Evolutionary conservation across 2,113 vertebrate genomes (phyloP).

Genomic region (Alces alces): DNA sequence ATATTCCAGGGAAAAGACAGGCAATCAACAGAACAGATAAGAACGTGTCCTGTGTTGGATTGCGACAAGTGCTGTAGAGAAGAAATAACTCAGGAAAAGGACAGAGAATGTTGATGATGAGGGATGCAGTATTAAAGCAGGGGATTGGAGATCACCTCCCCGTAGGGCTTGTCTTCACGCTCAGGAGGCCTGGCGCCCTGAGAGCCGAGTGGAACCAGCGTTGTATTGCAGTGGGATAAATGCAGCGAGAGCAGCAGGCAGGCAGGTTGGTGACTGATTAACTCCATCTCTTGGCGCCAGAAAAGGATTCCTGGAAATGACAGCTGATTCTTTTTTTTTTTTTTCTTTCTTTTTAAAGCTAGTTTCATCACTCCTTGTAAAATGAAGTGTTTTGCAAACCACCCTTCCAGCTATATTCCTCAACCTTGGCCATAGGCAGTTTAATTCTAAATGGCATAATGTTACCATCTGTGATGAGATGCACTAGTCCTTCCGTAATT

Average conservation of each 20-base stretch:
- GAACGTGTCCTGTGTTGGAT: not conserved
- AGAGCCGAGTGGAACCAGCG: too few species aligned
- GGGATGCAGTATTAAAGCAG: not conserved
- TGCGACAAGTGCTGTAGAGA: not conserved
- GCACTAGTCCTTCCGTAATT: not conserved
- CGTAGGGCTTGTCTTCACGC: not conserved
- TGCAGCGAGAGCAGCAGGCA: fast-evolving
- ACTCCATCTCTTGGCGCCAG: not conserved
- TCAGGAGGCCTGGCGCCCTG: not conserved
- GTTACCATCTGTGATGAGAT: not conserved
- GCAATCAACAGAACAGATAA: not conserved
- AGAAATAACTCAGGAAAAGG: not conserved
- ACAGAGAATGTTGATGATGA: not conserved
- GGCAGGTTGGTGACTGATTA: not conserved
- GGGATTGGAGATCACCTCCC: not conserved
- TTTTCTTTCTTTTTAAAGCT: too few species aligned
- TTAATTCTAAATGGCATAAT: not conserved
- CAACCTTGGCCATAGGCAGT: not conserved
- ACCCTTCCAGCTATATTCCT: not conserved
- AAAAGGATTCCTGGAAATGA: conserved; percentile 34
- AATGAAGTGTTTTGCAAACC: conserved; percentile 4
- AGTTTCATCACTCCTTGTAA: not conserved
- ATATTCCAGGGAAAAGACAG: not conserved
- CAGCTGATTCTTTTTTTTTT: not conserved
- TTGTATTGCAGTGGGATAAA: not conserved